Base-by-base conservation (phyloP, 2,797 vertebrate genomes). In the Emys orbicularis region DNA sequence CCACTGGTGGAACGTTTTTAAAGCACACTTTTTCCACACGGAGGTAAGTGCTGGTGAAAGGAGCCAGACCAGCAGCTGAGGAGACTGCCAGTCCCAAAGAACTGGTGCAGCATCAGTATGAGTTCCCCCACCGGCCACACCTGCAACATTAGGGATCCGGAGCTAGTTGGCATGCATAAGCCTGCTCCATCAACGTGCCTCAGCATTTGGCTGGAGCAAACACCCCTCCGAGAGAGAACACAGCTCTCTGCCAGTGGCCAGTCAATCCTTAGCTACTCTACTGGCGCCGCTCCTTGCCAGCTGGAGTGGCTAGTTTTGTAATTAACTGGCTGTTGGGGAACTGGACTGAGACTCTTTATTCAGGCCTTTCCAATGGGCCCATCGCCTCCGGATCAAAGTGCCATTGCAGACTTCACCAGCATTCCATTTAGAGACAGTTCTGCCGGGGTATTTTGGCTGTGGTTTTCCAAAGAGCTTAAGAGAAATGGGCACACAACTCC, bases 401-500 rank as follows among this genome's bases (percentile, higher is more conserved):
- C 82, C n/a, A 2, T 19, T 83, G 56, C 0, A 0, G 79, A 83
- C 2, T 44, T 44, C 56, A 85, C n/a, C 8, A 0, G 1, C 2
- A 1, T 65, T 65, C 79, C 50, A 56, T 72, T 44, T 47, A 8
- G 65, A 81, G 84, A 86, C 72, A 21, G 13, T 84, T 61, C 0
- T 0, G n/a, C 31, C 57, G 61, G 50, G 7, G 53, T 34, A 27
- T 76, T 92, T 84, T 61, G 89, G 81, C 87, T 92, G 52, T 37
- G 25, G 72, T 52, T 95, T 91, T 83, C 52, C 82, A 84, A 83
- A 82, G 85, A 68, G 18, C 12, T n/a, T 85, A 47, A 41, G 34
- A 59, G 81, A 2, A 93, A 34, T n/a, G 74, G 84, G 82, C 34
- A 85, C 57, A 16, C 56, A 83, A 47, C 0, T 2, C 87, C 83